A percentile compares a stretch with the other conserved stretches of the same genome.
Conservation (phyloP, 2,113 vertebrate genomes). For the Ochotona curzoniae region DNA sequence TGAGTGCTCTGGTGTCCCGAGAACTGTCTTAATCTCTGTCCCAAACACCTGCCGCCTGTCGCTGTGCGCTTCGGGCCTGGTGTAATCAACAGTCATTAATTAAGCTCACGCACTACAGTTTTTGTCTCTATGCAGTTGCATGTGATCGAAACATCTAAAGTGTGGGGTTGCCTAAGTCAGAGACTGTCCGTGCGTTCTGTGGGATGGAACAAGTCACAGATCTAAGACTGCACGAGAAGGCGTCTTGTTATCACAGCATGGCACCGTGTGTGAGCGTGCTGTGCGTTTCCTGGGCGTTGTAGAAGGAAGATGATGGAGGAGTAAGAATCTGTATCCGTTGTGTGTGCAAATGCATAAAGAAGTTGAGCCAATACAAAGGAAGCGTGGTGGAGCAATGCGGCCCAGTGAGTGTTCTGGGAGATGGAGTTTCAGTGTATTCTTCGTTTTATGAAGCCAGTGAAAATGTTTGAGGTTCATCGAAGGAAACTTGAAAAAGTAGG, state of each 20-base stretch:
- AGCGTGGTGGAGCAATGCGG: too few species aligned
- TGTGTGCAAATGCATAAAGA: too few species aligned
- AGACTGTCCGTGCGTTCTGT: neutral
- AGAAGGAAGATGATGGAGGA: too few species aligned
- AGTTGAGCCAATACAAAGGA: too few species aligned
- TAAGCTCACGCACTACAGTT: neutral
- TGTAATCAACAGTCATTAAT: too few species aligned
- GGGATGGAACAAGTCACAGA: neutral
- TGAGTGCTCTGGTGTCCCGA: too few species aligned
- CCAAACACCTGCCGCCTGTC: too few species aligned
- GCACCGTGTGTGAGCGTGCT: neutral
- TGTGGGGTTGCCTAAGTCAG: neutral
- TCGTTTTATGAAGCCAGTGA: neutral
- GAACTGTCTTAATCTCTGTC: too few species aligned
- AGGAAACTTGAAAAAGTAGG: neutral
- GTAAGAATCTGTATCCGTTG: too few species aligned
- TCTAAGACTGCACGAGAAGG: too few species aligned
- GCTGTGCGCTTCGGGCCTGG: neutral
- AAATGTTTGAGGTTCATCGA: constrained; percentile 34
- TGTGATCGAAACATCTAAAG: neutral
- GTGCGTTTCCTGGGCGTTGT: too few species aligned
- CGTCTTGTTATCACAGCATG: neutral
- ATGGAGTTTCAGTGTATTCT: neutral
- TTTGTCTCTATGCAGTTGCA: neutral
- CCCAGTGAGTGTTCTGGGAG: neutral